A percentile compares a stretch with the other conserved stretches of the same genome.
These are phyloP conservation scores for Hypanus sabinus DNA, from an alignment of 2,113 vertebrate genomes.

Conservation along the genomic window DNA sequence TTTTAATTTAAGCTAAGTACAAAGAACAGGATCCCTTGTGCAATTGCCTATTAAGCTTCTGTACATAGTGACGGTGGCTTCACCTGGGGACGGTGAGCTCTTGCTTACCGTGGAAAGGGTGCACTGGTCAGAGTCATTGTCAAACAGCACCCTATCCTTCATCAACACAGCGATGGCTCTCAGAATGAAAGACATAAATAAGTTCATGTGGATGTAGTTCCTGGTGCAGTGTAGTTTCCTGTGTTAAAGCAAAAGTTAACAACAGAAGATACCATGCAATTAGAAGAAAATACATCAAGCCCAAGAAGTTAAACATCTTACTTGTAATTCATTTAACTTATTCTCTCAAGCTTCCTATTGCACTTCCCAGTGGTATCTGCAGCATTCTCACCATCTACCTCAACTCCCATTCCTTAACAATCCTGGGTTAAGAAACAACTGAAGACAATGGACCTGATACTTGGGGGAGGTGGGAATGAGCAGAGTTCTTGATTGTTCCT, in stretches of 20 bases:
- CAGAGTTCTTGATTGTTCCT: background rate
- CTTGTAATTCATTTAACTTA: too few relatives aligned
- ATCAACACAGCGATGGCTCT: conserved; percentile 81
- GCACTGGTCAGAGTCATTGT: background rate
- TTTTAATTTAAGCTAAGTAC: background rate
- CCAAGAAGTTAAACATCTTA: too few relatives aligned
- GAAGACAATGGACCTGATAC: background rate
- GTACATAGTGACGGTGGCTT: background rate
- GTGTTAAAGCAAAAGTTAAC: conserved; percentile 42
- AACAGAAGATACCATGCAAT: background rate
- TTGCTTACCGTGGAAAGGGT: background rate
- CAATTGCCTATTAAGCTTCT: background rate
- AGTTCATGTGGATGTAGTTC: conserved; percentile 98
- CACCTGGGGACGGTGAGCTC: background rate
- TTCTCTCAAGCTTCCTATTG: background rate
- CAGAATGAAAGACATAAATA: conserved; percentile 91
- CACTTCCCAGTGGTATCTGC: background rate
- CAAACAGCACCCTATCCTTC: conserved; percentile 70
- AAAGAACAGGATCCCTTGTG: background rate
- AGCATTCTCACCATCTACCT: background rate
- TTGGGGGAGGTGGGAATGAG: background rate
- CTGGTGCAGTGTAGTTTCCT: conserved; percentile 95
- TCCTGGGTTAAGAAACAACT: background rate
- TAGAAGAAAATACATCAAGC: background rate
- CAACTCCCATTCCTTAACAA: background rate